Conservation (phyloP, 92 coral and sea anemone species). For the Epizoanthus stellaris region DNA sequence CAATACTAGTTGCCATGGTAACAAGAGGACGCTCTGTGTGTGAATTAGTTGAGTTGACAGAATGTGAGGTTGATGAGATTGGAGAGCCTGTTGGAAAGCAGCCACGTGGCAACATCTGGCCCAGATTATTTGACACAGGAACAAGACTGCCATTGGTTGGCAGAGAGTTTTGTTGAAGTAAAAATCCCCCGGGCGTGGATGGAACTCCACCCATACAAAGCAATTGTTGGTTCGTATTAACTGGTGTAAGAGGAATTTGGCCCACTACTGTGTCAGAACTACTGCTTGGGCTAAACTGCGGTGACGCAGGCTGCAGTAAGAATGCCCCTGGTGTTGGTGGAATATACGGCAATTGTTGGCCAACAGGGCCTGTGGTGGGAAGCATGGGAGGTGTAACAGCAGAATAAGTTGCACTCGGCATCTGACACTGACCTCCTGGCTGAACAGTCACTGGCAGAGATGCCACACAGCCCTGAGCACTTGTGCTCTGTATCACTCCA, state of each 20-base stretch:
- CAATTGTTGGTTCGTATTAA: background rate
- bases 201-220: background rate
- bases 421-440: background rate
- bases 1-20: slow-evolving; percentile 5
- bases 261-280: background rate
- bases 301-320: background rate
- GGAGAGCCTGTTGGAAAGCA: background rate
- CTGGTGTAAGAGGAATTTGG: background rate
- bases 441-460: background rate
- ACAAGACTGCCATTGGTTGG: background rate
- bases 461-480: background rate
- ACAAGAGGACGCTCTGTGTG: background rate
- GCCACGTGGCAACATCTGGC: background rate
- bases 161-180: background rate
- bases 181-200: slow-evolving; percentile 27
- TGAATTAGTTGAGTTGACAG: background rate
- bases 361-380: background rate
- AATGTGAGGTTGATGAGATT: background rate
- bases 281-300: background rate
- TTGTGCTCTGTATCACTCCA: background rate
- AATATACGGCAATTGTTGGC: slow-evolving; percentile 1
- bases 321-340: slow-evolving; percentile 39
- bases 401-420: background rate
- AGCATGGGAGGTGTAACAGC: background rate
- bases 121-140: background rate